Conservation (phyloP, 2,113 vertebrate genomes). For the Copsychus sechellarum region DNA sequence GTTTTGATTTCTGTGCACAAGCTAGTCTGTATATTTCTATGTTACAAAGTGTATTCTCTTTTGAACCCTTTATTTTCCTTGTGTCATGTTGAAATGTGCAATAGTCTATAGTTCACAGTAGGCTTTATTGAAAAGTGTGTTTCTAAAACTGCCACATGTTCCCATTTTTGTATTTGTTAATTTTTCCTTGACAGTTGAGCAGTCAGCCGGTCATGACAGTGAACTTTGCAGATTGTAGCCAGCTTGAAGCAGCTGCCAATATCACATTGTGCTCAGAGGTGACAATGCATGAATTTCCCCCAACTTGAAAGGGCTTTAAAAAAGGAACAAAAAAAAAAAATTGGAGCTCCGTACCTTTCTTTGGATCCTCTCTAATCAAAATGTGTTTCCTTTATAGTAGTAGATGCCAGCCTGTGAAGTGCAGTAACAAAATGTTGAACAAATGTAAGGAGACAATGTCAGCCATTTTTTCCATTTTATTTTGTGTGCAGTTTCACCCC, state of each 20-base stretch:
- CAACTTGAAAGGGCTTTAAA: slow-evolving; percentile 66
- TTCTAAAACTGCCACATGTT: slow-evolving; percentile 68
- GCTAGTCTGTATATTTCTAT: slow-evolving; percentile 81
- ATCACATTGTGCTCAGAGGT: slow-evolving; percentile 65
- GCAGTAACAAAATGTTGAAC: slow-evolving; percentile 66
- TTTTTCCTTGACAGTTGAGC: slow-evolving; percentile 60
- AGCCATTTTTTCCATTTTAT: slow-evolving; percentile 41
- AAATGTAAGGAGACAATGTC: slow-evolving; percentile 57
- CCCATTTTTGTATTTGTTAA: slow-evolving; percentile 59
- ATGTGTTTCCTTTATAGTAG: slow-evolving; percentile 58
- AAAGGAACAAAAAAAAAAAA: slow-evolving; percentile 37
- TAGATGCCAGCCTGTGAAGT: slow-evolving; percentile 60
- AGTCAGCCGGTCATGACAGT: slow-evolving; percentile 37
- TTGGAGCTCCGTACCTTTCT: slow-evolving; percentile 43
- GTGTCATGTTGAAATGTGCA: slow-evolving; percentile 94
- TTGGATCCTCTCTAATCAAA: slow-evolving; percentile 66
- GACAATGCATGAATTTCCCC: slow-evolving; percentile 56
- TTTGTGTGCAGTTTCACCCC: slow-evolving; percentile 44
- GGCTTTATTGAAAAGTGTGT: slow-evolving; percentile 80
- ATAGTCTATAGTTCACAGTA: slow-evolving; percentile 93
- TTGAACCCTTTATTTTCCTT: slow-evolving; percentile 75
- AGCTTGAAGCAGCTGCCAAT: slow-evolving; percentile 66
- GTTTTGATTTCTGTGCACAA: slow-evolving; percentile 87
- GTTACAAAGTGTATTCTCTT: slow-evolving; percentile 73
- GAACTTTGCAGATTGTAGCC: slow-evolving; percentile 64